Conservation (phyloP, 2,113 vertebrate species). For the Crotophaga sulcirostris region DNA sequence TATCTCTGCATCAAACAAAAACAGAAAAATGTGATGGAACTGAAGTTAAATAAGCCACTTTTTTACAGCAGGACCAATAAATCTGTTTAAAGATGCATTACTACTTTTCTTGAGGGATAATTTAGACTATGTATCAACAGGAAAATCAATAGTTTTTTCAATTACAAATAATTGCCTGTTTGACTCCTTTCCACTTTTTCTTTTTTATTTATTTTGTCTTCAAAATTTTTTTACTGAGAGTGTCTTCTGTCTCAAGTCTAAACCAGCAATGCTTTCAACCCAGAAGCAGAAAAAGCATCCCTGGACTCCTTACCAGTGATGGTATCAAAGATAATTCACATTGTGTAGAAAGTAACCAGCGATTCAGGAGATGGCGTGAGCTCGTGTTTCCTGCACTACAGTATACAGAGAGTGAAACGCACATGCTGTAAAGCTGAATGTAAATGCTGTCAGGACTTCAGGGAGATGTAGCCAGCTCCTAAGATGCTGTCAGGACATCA, state of each 20-base stretch:
- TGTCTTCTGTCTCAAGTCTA: slow-evolving; percentile 8
- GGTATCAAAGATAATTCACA: not conserved
- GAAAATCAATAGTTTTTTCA: slow-evolving; percentile 84
- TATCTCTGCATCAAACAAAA: slow-evolving; percentile 59
- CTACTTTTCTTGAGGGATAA: slow-evolving; percentile 83
- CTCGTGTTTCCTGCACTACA: not conserved
- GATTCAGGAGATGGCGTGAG: not conserved
- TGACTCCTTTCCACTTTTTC: slow-evolving; percentile 74
- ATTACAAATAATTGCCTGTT: slow-evolving; percentile 82
- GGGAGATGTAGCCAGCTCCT: not conserved
- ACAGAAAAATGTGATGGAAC: slow-evolving; percentile 70
- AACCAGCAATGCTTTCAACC: not conserved
- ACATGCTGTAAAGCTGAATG: not conserved
- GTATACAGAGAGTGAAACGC: not conserved
- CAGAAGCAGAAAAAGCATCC: not conserved
- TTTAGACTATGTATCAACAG: slow-evolving; percentile 85
- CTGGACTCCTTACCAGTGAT: not conserved
- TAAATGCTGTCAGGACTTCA: not conserved
- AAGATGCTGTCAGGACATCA: not conserved
- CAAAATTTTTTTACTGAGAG: slow-evolving; percentile 63
- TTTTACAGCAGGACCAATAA: slow-evolving; percentile 74
- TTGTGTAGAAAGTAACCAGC: not conserved
- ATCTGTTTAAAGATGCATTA: slow-evolving; percentile 85
- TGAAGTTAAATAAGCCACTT: slow-evolving; percentile 77
- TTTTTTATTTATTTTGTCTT: slow-evolving; percentile 79